Base-by-base conservation (phyloP, 2,888 invertebrate species). In the Junonia oenone region DNA sequence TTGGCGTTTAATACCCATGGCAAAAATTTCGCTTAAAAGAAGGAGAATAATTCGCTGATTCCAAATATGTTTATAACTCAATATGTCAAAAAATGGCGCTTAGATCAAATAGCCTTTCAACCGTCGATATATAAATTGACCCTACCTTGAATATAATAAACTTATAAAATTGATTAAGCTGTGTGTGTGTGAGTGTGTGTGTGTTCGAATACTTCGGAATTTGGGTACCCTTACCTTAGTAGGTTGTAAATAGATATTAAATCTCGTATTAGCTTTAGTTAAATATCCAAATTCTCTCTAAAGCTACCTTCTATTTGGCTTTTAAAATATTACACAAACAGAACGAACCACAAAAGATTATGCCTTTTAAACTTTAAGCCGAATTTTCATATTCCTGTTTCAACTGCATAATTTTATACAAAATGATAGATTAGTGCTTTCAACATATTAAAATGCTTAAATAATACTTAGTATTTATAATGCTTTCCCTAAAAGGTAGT, bases 401-500 rank as follows among this genome's bases (percentile, higher is more conserved):
- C 15, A 37, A 1, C 2, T 26, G 13, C n/a, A 26, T 45, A 27
- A 26, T 27, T 27, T 26, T 13, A 22, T 27, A 22, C 22, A 3
- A 22, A 22, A 22, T 22, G 22, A 22, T 22, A 22, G 13, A 35
- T 35, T 52, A 26, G 45, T 37, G 35, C 35, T 52, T 52, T 52
- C 45, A 52, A 37, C 37, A 37, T 45, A 27, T 52, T 19, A 45
- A 26, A 46, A 37, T 19, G 27, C 43, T 54, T 43, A 54, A 54
- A 54, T 48, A 54, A 13, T 47, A 54, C 40, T 31, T 47, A 48
- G 33, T 48, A 54, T 43, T 48, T 48, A 43, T 15, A 40, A 19
- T 48, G 47, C 48, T 29, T 43, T 47, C 40, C 13, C 33, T 4
- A 31, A 45, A 52, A 54, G 26, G 38, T 33, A 31, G 9, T 4